phyloP scores from a whole-genome alignment of 2,888 invertebrate genomes.

The Furcula furcula region DNA sequence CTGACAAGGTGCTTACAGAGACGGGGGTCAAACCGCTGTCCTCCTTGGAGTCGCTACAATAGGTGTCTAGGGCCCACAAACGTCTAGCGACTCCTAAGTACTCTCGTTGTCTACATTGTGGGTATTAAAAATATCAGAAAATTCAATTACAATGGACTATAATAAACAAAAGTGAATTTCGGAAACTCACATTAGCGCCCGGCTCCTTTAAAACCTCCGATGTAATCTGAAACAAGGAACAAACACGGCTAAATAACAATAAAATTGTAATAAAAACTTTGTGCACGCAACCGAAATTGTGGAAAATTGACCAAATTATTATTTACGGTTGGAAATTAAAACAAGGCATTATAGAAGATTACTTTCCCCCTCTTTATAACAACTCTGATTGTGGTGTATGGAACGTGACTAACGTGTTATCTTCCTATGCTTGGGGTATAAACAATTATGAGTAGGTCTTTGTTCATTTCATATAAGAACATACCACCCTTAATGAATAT shows the following conservation, averaged over 20 bases:
- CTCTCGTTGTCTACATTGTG: no score
- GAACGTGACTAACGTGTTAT: slow-evolving; percentile 43
- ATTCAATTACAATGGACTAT: slow-evolving; percentile 59
- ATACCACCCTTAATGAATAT: slow-evolving; percentile 12
- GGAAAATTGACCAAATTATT: slow-evolving; percentile 81
- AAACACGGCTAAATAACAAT: slow-evolving; percentile 82
- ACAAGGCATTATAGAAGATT: slow-evolving; percentile 71
- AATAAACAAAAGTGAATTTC: slow-evolving; percentile 70
- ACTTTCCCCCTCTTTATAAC: slow-evolving; percentile 65
- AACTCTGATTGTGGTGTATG: slow-evolving; percentile 43
- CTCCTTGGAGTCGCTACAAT: no score
- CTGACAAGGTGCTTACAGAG: no score
- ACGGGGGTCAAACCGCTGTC: no score
- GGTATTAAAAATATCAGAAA: slow-evolving; percentile 12
- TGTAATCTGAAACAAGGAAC: slow-evolving; percentile 81
- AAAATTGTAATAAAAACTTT: slow-evolving; percentile 81
- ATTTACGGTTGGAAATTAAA: slow-evolving; percentile 79
- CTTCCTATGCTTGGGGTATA: slow-evolving; percentile 25
- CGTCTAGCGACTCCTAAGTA: no score
- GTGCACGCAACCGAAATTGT: slow-evolving; percentile 79
- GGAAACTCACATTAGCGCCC: slow-evolving; percentile 79
- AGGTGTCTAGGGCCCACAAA: no score
- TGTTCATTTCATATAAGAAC: slow-evolving; percentile 15
- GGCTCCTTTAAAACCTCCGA: slow-evolving; percentile 76
- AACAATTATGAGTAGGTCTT: slow-evolving; percentile 23